Base-by-base conservation (phyloP, 1,140 invertebrate species). In the Piezodorus guildinii region DNA sequence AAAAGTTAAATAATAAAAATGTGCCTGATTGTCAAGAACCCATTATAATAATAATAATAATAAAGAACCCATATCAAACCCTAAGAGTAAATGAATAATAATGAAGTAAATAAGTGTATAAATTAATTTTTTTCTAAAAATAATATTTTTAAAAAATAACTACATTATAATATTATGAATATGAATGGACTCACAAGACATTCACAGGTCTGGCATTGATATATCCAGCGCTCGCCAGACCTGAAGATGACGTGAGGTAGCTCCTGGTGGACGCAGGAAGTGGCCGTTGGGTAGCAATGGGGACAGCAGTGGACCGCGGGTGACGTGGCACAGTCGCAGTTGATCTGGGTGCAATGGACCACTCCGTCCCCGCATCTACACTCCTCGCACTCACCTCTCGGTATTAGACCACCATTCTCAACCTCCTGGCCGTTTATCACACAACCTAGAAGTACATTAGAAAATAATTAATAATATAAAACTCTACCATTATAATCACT, bases 131-230 rank as follows among this genome's bases (percentile, higher is more conserved):
- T n/a, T n/a, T n/a, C n/a, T n/a, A n/a, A n/a, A n/a, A n/a, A n/a
- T n/a, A n/a, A n/a, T n/a, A n/a, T n/a, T n/a, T n/a, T n/a, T n/a
- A n/a, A n/a, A n/a, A n/a, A n/a, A n/a, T n/a, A n/a, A n/a, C n/a
- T n/a, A n/a, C n/a, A n/a, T n/a, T n/a, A n/a, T n/a, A n/a, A n/a
- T n/a, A n/a, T n/a, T n/a, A n/a, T n/a, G n/a, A n/a, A n/a, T n/a
- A n/a, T 30, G 43, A 52, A 51, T 52, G 19, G 17, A 74, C 79
- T 79, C 74, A 90, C 86, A 74, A 91, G 76, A 77, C 90, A 94
- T 77, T 92, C 89, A 78, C 90, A 94, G 63, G 86, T 89, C 77
- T 91, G 87, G 75, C 90, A 94, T 72, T 91, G 85, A 75, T 90
- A 91, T 64, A 90, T 85, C 90, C 90, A 94, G 69, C 81, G 79